These are phyloP conservation scores for Sphaerophoria taeniata DNA, from an alignment of 2,888 invertebrate genomes.

Conservation along the genomic window DNA sequence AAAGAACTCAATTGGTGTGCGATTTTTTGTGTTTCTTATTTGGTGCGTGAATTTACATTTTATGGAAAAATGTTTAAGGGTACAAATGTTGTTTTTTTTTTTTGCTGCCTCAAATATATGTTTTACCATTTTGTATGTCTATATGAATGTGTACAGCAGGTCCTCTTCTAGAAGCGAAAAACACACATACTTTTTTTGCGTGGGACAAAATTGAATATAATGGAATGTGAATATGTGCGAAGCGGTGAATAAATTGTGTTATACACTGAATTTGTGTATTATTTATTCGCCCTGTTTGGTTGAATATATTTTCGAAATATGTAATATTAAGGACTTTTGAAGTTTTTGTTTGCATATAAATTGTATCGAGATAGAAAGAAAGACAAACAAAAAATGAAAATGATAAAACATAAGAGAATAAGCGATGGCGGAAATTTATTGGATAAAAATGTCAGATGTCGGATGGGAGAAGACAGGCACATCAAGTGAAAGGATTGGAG, in stretches of 20 bases:
- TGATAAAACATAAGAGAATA: conserved; percentile 13
- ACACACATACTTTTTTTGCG: conserved; percentile 27
- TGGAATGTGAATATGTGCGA: conserved; percentile 40
- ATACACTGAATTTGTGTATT: conserved; percentile 51
- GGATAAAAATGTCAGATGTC: conserved; percentile 17
- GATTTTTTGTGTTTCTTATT: conserved; percentile 46
- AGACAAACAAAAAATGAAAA: not conserved
- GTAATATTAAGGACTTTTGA: conserved; percentile 36
- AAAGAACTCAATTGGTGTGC: conserved; percentile 54
- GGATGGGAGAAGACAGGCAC: too few species aligned
- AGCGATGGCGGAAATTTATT: not conserved
- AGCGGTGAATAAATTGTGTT: conserved; percentile 56
- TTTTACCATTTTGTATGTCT: not conserved
- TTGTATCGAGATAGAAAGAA: not conserved
- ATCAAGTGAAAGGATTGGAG: too few species aligned
- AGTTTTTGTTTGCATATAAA: not conserved
- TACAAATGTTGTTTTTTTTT: too few species aligned
- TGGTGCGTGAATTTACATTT: conserved; percentile 64
- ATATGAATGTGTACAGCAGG: not conserved
- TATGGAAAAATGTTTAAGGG: conserved; percentile 22
- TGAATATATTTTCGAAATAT: conserved; percentile 26
- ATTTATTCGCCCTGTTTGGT: conserved; percentile 45
- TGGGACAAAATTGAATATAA: conserved; percentile 35
- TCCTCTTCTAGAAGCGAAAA: not conserved
- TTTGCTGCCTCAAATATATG: too few species aligned